A percentile compares a stretch with the other conserved stretches of the same genome.
phyloP scores from a whole-genome alignment of 1,140 invertebrate species.

The Phthorimaea operculella region DNA sequence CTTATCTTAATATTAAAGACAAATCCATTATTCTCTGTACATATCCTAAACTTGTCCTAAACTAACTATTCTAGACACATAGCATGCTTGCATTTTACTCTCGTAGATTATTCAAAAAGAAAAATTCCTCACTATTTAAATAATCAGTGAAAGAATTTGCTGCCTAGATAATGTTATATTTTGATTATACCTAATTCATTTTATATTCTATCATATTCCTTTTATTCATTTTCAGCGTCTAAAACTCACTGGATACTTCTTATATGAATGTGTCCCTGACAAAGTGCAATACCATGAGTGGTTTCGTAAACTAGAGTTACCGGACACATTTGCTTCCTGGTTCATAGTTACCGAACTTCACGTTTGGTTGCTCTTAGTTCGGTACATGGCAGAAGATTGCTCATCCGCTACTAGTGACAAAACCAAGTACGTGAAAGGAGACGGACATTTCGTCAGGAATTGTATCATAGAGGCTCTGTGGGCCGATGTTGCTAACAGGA shows the following conservation, averaged over 20 bases:
- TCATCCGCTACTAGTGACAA: slow-evolving; percentile 40
- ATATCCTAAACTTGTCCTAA: too few species aligned
- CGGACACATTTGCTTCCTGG: slow-evolving; percentile 87
- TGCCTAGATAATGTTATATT: too few species aligned
- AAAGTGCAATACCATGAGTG: slow-evolving; percentile 71
- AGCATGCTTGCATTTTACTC: too few species aligned
- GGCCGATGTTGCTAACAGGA: slow-evolving; percentile 79
- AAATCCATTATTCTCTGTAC: too few species aligned
- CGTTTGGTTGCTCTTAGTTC: slow-evolving; percentile 82
- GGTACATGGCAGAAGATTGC: slow-evolving; percentile 80
- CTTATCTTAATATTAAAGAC: too few species aligned
- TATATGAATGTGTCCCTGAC: slow-evolving; percentile 74
- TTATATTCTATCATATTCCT: not conserved
- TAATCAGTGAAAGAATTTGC: too few species aligned
- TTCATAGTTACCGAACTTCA: slow-evolving; percentile 86
- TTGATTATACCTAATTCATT: too few species aligned
- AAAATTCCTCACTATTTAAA: too few species aligned
- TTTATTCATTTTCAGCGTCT: slow-evolving; percentile 65
- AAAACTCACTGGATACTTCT: slow-evolving; percentile 69
- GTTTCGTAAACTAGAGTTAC: slow-evolving; percentile 75
- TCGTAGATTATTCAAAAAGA: too few species aligned
- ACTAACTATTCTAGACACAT: too few species aligned
- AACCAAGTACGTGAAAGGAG: slow-evolving; percentile 60
- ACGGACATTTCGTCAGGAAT: slow-evolving; percentile 79
- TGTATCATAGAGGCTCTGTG: slow-evolving; percentile 81